Percentiles rank a stretch among this genome's conserved stretches.
These are phyloP conservation scores for Myoxocephalus aenaeus DNA, from an alignment of 2,797 vertebrate species.

Conservation along the genomic window DNA sequence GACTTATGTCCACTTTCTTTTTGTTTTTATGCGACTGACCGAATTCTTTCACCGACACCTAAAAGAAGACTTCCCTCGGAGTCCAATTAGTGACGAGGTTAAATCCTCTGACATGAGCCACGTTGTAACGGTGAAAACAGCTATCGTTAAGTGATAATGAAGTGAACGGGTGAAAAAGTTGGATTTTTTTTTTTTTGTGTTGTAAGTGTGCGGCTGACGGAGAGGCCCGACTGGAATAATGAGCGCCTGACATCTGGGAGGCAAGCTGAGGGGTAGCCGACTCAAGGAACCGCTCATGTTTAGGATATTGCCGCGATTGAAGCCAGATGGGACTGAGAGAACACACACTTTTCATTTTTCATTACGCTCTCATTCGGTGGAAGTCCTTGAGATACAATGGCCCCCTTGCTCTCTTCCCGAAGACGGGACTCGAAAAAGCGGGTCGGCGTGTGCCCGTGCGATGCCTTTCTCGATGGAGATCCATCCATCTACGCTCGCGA, in stretches of 20 bases:
- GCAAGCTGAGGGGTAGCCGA: conserved; percentile 61
- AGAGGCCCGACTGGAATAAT: conserved; percentile 77
- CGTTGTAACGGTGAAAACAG: conserved; percentile 20
- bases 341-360: conserved; percentile 77
- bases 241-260: conserved; percentile 68
- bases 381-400: conserved; percentile 51
- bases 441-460: conserved; percentile 38
- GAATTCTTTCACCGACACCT: background rate
- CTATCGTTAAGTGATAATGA: conserved; percentile 16
- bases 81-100: background rate
- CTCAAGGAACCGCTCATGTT: conserved; percentile 74
- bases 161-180: conserved; percentile 33
- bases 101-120: background rate
- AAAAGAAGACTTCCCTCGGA: background rate
- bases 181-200: conserved; percentile 6
- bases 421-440: conserved; percentile 37
- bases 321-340: conserved; percentile 74
- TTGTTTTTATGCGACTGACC: background rate
- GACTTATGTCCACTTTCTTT: background rate
- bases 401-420: conserved; percentile 25
- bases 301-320: conserved; percentile 76
- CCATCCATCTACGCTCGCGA: conserved; percentile 19
- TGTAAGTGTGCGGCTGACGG: conserved; percentile 39
- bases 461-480: conserved; percentile 42
- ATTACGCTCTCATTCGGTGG: conserved; percentile 64